Conservation (phyloP, 2,888 invertebrate genomes). For the Cephus pygmeus region DNA sequence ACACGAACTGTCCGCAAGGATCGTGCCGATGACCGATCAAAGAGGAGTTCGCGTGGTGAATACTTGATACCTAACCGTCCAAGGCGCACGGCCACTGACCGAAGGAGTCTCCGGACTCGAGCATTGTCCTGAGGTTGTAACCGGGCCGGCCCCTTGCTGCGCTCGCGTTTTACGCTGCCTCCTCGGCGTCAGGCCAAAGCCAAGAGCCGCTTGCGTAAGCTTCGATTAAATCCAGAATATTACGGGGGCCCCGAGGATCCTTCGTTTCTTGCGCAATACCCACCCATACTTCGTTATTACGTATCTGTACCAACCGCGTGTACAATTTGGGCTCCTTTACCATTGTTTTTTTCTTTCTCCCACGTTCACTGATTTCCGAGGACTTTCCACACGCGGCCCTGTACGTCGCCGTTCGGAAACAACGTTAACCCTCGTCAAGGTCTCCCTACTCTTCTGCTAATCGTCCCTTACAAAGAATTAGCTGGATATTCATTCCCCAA, state of each 20-base stretch:
- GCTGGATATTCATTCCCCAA: neutral
- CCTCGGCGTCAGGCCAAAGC: neutral
- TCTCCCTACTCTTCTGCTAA: neutral
- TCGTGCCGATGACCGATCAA: constrained; percentile 64
- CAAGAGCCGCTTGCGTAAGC: neutral
- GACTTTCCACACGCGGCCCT: neutral
- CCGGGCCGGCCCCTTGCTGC: neutral
- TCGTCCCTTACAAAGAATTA: neutral
- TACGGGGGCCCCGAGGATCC: neutral
- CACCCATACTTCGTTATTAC: too few species aligned
- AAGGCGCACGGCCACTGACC: constrained; percentile 58
- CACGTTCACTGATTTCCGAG: neutral
- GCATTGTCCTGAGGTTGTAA: constrained; percentile 45
- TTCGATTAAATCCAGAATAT: neutral
- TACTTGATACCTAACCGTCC: constrained; percentile 62
- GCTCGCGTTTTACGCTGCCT: neutral
- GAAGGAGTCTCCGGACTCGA: constrained; percentile 38
- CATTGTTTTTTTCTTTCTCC: neutral
- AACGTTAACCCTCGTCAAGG: constrained; percentile 3
- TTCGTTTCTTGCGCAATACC: neutral
- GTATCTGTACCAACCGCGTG: neutral
- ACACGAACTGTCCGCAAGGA: constrained; percentile 36
- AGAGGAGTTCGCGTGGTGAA: constrained; percentile 59
- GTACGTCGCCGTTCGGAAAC: neutral
- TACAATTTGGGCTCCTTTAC: neutral